Evolutionary conservation across 2,797 vertebrate species (phyloP).

Genomic region (Cryptoblepharus egeriae): DNA sequence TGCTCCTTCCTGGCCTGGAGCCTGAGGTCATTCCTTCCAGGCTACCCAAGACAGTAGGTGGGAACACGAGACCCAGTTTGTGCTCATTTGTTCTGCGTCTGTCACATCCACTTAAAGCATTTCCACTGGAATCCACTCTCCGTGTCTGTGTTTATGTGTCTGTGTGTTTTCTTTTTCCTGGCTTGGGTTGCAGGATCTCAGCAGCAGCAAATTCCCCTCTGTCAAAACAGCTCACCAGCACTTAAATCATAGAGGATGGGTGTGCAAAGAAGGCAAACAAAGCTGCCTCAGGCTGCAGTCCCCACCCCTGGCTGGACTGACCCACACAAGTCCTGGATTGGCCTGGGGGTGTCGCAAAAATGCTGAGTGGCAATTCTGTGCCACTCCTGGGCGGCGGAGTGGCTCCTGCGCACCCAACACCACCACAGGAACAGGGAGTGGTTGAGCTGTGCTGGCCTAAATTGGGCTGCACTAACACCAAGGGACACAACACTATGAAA

Average conservation of each 20-base stretch:
- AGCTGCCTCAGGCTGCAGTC: background rate
- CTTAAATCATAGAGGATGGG: slow-evolving; percentile 2
- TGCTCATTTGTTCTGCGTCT: slow-evolving; percentile 49
- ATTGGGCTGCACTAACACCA: too few relatives aligned
- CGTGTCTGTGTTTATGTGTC: too few relatives aligned
- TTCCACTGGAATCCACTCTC: slow-evolving; percentile 22
- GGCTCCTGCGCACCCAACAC: too few relatives aligned
- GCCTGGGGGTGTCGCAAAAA: too few relatives aligned
- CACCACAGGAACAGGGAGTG: too few relatives aligned
- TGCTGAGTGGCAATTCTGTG: too few relatives aligned
- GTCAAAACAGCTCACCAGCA: slow-evolving; percentile 19
- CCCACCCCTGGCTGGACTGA: too few relatives aligned
- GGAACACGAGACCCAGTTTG: slow-evolving; percentile 45
- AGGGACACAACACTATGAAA: too few relatives aligned
- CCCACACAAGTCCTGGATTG: too few relatives aligned
- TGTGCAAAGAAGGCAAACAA: slow-evolving; percentile 8
- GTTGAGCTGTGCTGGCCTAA: too few relatives aligned
- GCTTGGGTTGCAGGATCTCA: slow-evolving; percentile 21
- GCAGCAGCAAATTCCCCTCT: background rate
- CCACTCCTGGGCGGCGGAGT: too few relatives aligned
- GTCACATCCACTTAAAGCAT: slow-evolving; percentile 30
- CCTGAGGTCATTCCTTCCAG: slow-evolving; percentile 59
- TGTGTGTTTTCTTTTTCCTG: too few relatives aligned
- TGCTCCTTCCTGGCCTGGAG: slow-evolving; percentile 23
- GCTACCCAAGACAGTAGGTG: slow-evolving; percentile 44